Base-by-base conservation (phyloP, 2,888 invertebrate species). In the Meloe dianella region DNA sequence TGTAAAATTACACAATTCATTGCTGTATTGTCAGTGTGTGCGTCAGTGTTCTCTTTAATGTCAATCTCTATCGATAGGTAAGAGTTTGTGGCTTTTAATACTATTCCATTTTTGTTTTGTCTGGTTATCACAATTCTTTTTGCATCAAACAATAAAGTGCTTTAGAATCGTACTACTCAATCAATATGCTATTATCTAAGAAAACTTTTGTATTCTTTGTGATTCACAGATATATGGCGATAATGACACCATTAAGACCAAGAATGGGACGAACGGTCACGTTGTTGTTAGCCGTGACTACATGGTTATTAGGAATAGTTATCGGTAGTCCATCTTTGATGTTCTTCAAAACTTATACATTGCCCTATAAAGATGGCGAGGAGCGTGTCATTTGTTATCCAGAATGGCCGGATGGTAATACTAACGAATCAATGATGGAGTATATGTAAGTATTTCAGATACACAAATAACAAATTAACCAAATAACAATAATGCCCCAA, bases 11-110 rank as follows among this genome's bases (percentile, higher is more conserved):
- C 93, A 70, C 96, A 96, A 85, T 97, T 98, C 84, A 93, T 97
- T 71, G 94, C 96, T 0, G 92, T 95, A 54, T 89, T 97, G 65
- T 96, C 97, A 68, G 95, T 97, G 75, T 92, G 94, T 70, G 96
- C 96, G 0, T 97, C 96, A 27, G 97, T 98, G 61, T 96, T 98
- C 85, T 98, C 98, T 0, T 89, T 98, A 74, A 94, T 98, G 91
- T 97, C 97, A 65, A 98, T 98, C 78, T 95, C 98, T 70, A 92
- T 98, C 74, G 98, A 98, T 86, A 91, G 98, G 98, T 98, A 82
- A 89, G 91, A 12, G n/a, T n/a, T n/a, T n/a, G n/a, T n/a, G n/a
- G n/a, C n/a, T n/a, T n/a, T n/a, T n/a, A n/a, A n/a, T n/a, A n/a
- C n/a, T n/a, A n/a, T n/a, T n/a, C n/a, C n/a, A n/a, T n/a, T n/a